These are phyloP conservation scores for Urocyon cinereoargenteus DNA, from an alignment of 2,797 vertebrate species.

Conservation along the genomic window DNA sequence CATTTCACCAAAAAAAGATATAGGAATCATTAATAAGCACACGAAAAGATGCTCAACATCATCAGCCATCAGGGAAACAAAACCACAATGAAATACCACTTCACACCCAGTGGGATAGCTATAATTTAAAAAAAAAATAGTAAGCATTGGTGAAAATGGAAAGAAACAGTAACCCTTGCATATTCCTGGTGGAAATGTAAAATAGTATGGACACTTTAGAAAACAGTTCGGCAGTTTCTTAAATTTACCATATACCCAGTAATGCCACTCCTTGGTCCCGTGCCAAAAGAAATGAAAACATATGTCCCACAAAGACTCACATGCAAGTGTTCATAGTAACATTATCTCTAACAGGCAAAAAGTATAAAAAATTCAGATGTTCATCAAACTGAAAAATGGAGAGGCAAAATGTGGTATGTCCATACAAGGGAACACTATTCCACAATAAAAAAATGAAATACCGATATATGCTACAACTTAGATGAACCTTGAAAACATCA, in stretches of 20 bases:
- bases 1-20: slow-evolving; percentile 1
- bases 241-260: not conserved
- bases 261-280: not conserved
- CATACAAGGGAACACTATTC: not conserved
- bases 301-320: not conserved
- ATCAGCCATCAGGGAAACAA: not conserved
- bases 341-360: slow-evolving; percentile 31
- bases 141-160: not conserved
- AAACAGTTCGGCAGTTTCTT: slow-evolving; percentile 38
- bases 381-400: slow-evolving; percentile 13
- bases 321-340: not conserved
- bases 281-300: slow-evolving; percentile 41
- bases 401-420: not conserved
- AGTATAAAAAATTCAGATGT: not conserved
- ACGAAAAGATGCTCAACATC: slow-evolving; percentile 26
- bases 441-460: not conserved
- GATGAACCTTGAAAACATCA: slow-evolving; percentile 6
- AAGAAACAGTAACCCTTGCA: not conserved
- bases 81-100: not conserved
- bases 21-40: not conserved
- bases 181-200: not conserved
- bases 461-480: not conserved
- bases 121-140: not conserved
- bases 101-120: not conserved
- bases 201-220: not conserved